Evolutionary conservation across 1,140 invertebrate genomes (phyloP).

Genomic region (Drosophila triauraria): DNA sequence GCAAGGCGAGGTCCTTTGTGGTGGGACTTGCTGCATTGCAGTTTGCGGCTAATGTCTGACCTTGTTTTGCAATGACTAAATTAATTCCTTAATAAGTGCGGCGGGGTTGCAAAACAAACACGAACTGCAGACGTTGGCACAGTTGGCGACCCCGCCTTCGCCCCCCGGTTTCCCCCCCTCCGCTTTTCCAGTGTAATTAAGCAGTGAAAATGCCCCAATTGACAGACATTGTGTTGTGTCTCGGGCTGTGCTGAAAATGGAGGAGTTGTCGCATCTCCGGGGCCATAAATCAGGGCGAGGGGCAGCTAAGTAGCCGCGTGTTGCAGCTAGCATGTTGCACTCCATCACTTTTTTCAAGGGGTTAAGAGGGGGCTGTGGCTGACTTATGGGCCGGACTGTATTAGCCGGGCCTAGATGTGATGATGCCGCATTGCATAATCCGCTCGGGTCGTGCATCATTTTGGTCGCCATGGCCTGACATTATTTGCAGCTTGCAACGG

Average conservation of each 20-base stretch:
- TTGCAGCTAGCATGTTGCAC: constrained; percentile 63
- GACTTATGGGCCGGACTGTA: constrained; percentile 74
- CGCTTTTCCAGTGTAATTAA: constrained; percentile 59
- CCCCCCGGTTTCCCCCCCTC: neutral
- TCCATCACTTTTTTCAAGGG: constrained; percentile 34
- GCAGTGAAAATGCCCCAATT: constrained; percentile 74
- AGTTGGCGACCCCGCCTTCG: constrained; percentile 46
- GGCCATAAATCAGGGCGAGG: constrained; percentile 67
- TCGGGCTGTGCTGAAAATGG: constrained; percentile 30
- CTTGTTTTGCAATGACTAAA: constrained; percentile 83
- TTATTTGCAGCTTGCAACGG: constrained; percentile 72
- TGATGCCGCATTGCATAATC: constrained; percentile 75
- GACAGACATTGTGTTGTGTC: constrained; percentile 69
- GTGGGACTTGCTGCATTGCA: constrained; percentile 77
- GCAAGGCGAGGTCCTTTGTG: neutral
- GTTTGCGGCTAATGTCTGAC: constrained; percentile 83
- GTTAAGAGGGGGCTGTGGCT: constrained; percentile 18
- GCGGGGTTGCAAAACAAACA: constrained; percentile 60
- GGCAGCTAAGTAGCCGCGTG: constrained; percentile 69
- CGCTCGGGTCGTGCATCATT: constrained; percentile 73
- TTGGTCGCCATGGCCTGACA: constrained; percentile 64
- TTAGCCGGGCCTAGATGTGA: constrained; percentile 49
- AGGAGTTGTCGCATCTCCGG: constrained; percentile 61
- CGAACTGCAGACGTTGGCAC: constrained; percentile 75
- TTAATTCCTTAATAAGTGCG: constrained; percentile 82